phyloP scores from a whole-genome alignment of 2,113 vertebrate genomes.

The Cromileptes altivelis region DNA sequence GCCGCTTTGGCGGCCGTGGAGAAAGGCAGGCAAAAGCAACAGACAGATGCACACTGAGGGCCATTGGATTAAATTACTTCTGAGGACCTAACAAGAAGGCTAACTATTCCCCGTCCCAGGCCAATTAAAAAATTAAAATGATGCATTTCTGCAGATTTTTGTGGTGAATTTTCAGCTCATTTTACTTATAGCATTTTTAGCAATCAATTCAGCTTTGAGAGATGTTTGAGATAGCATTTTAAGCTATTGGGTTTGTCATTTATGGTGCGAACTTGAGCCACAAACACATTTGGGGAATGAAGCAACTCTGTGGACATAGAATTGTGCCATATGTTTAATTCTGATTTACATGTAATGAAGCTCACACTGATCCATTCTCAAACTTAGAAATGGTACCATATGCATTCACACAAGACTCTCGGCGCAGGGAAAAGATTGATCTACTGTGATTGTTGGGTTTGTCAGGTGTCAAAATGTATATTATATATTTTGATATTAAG shows the following conservation, averaged over 20 bases:
- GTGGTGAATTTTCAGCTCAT: neutral
- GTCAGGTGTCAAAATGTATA: no score
- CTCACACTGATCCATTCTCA: neutral
- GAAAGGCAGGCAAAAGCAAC: slow-evolving; percentile 54
- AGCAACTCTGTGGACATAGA: neutral
- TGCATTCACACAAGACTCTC: neutral
- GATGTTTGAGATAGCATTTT: neutral
- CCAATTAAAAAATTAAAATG: neutral
- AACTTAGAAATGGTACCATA: neutral
- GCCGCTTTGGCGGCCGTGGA: slow-evolving; percentile 43
- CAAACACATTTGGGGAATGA: neutral
- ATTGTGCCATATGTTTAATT: neutral
- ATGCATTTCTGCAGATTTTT: neutral
- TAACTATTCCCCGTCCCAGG: neutral
- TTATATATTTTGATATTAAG: no score
- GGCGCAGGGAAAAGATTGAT: neutral
- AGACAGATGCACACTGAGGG: slow-evolving; percentile 15
- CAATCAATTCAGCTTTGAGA: neutral
- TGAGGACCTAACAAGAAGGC: neutral
- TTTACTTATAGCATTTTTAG: neutral
- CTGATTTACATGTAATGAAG: neutral
- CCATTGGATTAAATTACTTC: neutral
- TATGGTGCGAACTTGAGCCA: neutral
- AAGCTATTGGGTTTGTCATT: neutral
- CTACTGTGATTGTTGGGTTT: neutral